Percentiles rank a stretch among this genome's conserved stretches.
Conservation (phyloP, 2,888 invertebrate species). For the Dynastes maya region DNA sequence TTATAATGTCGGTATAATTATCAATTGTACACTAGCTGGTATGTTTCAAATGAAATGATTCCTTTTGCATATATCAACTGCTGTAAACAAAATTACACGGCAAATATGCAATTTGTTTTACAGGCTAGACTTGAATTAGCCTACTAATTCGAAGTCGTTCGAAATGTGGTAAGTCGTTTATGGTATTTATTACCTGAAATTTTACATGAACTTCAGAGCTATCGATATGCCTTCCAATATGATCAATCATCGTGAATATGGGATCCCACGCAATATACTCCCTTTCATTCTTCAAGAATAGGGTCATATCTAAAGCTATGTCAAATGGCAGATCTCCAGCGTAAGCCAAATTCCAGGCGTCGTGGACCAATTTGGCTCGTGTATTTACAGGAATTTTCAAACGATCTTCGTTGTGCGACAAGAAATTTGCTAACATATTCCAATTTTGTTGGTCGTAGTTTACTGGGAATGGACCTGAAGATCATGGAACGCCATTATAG, state of each 20-base stretch:
- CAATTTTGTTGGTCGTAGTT: constrained; percentile 87
- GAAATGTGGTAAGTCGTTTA: no score
- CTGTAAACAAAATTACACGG: no score
- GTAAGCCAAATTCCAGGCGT: constrained; percentile 85
- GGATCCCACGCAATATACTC: constrained; percentile 88
- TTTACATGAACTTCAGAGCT: constrained; percentile 78
- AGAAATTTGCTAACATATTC: constrained; percentile 80
- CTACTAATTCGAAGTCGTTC: no score
- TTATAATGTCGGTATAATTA: no score
- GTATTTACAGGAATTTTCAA: constrained; percentile 80
- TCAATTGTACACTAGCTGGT: no score
- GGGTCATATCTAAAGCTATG: constrained; percentile 85
- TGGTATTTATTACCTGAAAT: constrained; percentile 76
- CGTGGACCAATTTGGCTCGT: constrained; percentile 83
- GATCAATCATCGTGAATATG: constrained; percentile 87
- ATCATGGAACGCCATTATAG: background rate
- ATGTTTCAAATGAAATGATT: no score
- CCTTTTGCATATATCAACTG: no score
- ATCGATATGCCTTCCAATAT: constrained; percentile 83
- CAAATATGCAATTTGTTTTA: no score
- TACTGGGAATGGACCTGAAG: constrained; percentile 84
- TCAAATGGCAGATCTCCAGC: constrained; percentile 84
- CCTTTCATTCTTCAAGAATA: constrained; percentile 82
- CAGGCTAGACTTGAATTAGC: no score
- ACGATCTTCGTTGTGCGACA: constrained; percentile 74